These are phyloP conservation scores for Drosophila atripex DNA, from an alignment of 2,888 invertebrate genomes.

Conservation along the genomic window DNA sequence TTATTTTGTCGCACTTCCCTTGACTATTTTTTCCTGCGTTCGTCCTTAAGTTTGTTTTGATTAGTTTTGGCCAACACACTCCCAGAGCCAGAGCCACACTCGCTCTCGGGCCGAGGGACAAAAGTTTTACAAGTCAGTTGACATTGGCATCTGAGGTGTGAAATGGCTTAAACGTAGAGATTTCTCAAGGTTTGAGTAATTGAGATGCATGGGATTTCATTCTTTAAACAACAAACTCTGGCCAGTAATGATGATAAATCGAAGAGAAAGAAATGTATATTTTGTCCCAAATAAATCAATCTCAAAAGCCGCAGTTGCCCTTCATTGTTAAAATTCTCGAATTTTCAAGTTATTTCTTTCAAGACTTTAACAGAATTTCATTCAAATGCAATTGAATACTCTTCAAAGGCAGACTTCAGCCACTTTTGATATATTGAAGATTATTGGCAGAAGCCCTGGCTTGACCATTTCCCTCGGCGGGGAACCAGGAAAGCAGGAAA, in stretches of 20 bases:
- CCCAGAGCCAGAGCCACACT: constrained; percentile 1
- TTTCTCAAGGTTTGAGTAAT: constrained; percentile 3
- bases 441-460: constrained; percentile 66
- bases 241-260: neutral
- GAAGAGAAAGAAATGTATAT: neutral
- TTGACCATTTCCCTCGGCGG: constrained; percentile 58
- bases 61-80: constrained; percentile 58
- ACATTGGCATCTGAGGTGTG: constrained; percentile 37
- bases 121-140: constrained; percentile 31
- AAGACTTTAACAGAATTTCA: neutral
- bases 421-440: constrained; percentile 73
- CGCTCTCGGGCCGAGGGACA: constrained; percentile 4
- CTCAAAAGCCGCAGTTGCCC: neutral
- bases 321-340: constrained; percentile 16
- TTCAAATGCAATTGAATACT: constrained; percentile 18
- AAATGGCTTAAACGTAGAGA: constrained; percentile 17
- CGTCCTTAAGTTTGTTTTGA: constrained; percentile 70
- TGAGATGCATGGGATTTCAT: constrained; percentile 15
- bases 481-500: constrained; percentile 8
- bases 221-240: neutral
- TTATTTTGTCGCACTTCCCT: constrained; percentile 36
- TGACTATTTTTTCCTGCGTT: constrained; percentile 41
- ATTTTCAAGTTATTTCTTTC: constrained; percentile 4
- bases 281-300: neutral
- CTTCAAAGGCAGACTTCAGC: constrained; percentile 57